These are phyloP conservation scores for Lacanobia wlatinum DNA, from an alignment of 2,888 invertebrate species.

Conservation along the genomic window DNA sequence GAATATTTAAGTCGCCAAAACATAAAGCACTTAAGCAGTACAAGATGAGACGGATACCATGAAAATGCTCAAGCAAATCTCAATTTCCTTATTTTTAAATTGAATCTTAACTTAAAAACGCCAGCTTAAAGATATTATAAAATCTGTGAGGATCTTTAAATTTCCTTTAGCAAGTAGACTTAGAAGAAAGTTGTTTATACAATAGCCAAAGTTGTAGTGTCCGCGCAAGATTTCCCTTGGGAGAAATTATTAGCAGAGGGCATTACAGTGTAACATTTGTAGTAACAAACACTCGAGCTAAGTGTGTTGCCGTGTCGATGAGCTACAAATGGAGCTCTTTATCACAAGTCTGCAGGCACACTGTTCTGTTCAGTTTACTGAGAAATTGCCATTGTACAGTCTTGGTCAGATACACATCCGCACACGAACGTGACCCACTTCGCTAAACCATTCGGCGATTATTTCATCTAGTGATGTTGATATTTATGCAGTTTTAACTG, in stretches of 20 bases:
- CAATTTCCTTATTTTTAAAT: constrained; percentile 32
- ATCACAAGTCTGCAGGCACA: constrained; percentile 47
- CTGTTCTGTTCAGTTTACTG: constrained; percentile 37
- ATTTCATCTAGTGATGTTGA: constrained; percentile 56
- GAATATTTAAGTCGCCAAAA: not conserved
- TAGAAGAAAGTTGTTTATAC: constrained; percentile 19
- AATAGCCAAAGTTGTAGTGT: constrained; percentile 25
- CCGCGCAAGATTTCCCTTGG: constrained; percentile 18
- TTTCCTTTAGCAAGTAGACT: constrained; percentile 31
- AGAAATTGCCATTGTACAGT: constrained; percentile 48
- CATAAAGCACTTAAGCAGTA: not conserved
- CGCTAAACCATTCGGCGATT: constrained; percentile 41
- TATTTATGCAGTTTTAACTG: constrained; percentile 58
- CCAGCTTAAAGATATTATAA: constrained; percentile 13
- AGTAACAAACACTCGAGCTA: constrained; percentile 9
- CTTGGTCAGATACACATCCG: constrained; percentile 50
- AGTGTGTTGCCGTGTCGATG: constrained; percentile 34
- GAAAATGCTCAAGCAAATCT: constrained; percentile 4
- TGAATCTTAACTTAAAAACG: constrained; percentile 18
- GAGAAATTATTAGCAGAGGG: constrained; percentile 22
- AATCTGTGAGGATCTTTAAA: constrained; percentile 25
- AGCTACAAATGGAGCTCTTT: constrained; percentile 41
- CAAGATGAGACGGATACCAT: constrained; percentile 8
- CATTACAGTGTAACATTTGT: constrained; percentile 15
- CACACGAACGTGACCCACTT: constrained; percentile 39